Base-by-base conservation (phyloP, 2,113 vertebrate genomes). In the Caretta caretta region DNA sequence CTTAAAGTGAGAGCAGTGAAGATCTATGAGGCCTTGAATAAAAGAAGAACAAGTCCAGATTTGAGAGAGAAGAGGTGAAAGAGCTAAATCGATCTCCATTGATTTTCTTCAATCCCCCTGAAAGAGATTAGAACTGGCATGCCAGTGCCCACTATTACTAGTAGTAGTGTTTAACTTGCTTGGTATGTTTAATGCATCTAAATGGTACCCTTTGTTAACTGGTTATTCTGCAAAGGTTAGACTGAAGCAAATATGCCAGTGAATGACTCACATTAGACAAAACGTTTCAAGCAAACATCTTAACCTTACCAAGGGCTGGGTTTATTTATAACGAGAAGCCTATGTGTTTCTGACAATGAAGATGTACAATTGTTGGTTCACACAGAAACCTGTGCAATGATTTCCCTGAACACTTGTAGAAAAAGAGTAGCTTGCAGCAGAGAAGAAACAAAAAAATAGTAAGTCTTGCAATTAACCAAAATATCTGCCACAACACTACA, bases 81-180 rank as follows among this genome's bases (percentile, higher is more conserved):
- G 56, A 93, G 42, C 12, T 83, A 76, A 87, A 20, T 38, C 79
- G 22, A 80, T 59, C 10, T 86, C 27, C 80, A 46, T 69, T 31
- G 46, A 84, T 78, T 96, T 24, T 59, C 57, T 89, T 96, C 81
- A 62, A 22, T 69, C 76, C 59, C 17, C 50, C 13, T 89, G 88
- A 94, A 94, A 95, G 53, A 5, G n/a, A 54, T 25, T 16, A 93
- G 84, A 96, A 89, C 90, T 92, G 22, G 93, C 91, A 97, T 94
- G 94, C 91, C 69, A 95, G 97, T 96, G 97, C 95, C 90, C 90
- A 95, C 94, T 96, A 8, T 95, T 83, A 88, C 83, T 89, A 92
- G 22, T 12, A 89, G 11, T 2, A 90, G 65, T 20, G 8, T 91
- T 54, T 88, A 57, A 72, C 31, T 91, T 80, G 35, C 46, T 89